Evolutionary conservation across 2,797 vertebrate genomes (phyloP), one percentile per base, ranked within the genome.

Genomic region (Paedocypris micromegethes): DNA sequence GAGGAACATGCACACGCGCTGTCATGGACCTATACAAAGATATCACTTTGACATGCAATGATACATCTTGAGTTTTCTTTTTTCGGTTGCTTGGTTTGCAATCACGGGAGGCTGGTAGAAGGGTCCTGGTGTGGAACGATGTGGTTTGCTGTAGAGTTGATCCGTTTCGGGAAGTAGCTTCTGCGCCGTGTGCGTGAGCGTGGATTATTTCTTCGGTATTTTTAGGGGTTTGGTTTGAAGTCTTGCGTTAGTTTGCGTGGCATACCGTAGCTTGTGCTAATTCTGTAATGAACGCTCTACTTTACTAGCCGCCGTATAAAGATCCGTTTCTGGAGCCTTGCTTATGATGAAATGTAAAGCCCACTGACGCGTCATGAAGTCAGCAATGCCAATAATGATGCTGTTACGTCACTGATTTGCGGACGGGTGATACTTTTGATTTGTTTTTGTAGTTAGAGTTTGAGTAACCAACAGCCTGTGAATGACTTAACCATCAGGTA

Each of bases 1-100:
- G 85, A 85, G 86, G 79, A 88, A 87, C 84, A 87, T 88, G 86
- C 85, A 88, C 86, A 69, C 58, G 23, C 48, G 3, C 85, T 85
- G 84, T 86, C 85, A 86, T 89, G 86, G 87, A 88, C 86, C 86
- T 87, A 84, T 86, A 88, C 86, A 87, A 86, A 89, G 86, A 90
- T 85, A 87, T 91, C 88, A 89, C 87, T 71, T 70, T 88, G 87
- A 88, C 87, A 83, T 83, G 83, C 83, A 86, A 85, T 76, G 83
- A 88, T 85, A 84, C 84, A 82, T 88, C 80, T 61, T 61, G 80
- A 62, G 73, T 59, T 67, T 74, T 73, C 68, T 72, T 77, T 64
- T 77, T 75, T 83, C 74, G 37, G 51, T 55, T 84, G 84, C 77
- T 85, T 84, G 77, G 69, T 69, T 86, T 78, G 80, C 81, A 79